Evolutionary conservation across 1,140 invertebrate genomes (phyloP).

Genomic region (Cephus cinctus): DNA sequence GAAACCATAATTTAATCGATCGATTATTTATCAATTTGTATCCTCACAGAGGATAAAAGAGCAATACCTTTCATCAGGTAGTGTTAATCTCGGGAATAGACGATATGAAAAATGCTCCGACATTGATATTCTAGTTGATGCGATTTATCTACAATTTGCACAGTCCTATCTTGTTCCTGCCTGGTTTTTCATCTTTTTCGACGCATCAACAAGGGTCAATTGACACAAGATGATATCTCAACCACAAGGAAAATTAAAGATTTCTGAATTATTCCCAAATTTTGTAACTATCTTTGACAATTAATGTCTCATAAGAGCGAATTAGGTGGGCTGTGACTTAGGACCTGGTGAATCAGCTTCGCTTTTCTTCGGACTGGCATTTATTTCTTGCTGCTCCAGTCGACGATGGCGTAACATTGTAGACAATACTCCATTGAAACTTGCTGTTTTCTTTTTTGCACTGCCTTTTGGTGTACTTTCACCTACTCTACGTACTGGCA

Average conservation of each 20-base stretch:
- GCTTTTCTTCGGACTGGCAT: slow-evolving; percentile 43
- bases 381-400: slow-evolving; percentile 60
- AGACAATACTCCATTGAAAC: slow-evolving; percentile 70
- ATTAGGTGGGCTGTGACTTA: slow-evolving; percentile 34
- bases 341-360: slow-evolving; percentile 41
- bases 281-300: no score
- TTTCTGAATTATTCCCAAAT: no score
- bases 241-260: no score
- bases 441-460: slow-evolving; percentile 75
- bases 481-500: slow-evolving; percentile 64
- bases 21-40: slow-evolving; percentile 14
- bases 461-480: slow-evolving; percentile 67
- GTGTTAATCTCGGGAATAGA: slow-evolving; percentile 19
- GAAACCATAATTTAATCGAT: slow-evolving; percentile 10
- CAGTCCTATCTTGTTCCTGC: no score
- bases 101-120: no score
- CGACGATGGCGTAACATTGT: slow-evolving; percentile 71
- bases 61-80: slow-evolving; percentile 23
- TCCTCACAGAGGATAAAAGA: slow-evolving; percentile 31
- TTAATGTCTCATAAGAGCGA: no score
- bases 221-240: no score
- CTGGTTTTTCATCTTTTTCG: no score
- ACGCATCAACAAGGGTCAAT: no score
- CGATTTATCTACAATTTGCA: no score
- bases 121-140: no score